Percentiles rank a stretch among this genome's conserved stretches.
Conservation (phyloP, 2,113 vertebrate species). For the Tapirus terrestris region DNA sequence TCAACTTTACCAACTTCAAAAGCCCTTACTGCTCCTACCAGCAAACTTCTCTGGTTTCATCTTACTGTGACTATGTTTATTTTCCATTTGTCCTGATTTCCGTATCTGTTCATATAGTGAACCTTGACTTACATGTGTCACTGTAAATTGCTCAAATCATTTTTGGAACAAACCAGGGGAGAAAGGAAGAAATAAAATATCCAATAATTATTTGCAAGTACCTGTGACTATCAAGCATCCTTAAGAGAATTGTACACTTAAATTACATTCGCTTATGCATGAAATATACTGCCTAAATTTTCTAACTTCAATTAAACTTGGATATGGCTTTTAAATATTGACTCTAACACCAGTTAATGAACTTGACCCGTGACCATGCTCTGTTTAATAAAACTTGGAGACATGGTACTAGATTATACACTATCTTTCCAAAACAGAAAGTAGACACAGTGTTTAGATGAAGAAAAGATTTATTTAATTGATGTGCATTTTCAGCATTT, state of each 20-base stretch:
- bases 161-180: not conserved
- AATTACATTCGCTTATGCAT: not conserved
- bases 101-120: slow-evolving; percentile 4
- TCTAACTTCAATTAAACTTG: not conserved
- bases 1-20: slow-evolving; percentile 4
- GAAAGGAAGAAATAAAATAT: not conserved
- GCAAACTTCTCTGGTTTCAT: not conserved
- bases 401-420: not conserved
- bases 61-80: not conserved
- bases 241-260: not conserved
- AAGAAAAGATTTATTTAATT: slow-evolving; percentile 7
- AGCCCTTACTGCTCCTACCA: not conserved
- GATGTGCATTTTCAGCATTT: not conserved
- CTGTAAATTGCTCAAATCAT: slow-evolving; percentile 26
- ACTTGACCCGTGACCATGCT: not conserved
- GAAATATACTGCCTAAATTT: not conserved
- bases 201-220: not conserved
- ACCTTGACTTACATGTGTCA: not conserved
- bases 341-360: not conserved
- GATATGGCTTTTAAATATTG: not conserved
- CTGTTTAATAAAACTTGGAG: slow-evolving; percentile 9
- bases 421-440: not conserved
- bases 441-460: not conserved
- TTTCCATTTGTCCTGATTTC: slow-evolving; percentile 16
- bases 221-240: not conserved